phyloP scores from a whole-genome alignment of 2,113 vertebrate species.

The Microtus montanus region DNA sequence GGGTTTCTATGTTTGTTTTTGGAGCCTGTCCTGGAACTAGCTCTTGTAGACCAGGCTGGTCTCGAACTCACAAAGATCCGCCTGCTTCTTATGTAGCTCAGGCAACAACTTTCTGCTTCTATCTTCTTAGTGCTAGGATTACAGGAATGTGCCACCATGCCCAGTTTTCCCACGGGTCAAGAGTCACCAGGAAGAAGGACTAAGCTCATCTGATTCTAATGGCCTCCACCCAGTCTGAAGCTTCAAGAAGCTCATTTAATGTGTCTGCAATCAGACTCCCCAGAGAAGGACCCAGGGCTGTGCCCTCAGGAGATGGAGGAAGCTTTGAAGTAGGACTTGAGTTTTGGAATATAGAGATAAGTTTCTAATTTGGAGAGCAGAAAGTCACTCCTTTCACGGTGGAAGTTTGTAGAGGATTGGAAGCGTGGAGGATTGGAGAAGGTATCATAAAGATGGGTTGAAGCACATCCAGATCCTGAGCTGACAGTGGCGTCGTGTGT shows the following conservation, averaged over 20 bases:
- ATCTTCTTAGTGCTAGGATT: background rate
- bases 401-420: background rate
- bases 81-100: background rate
- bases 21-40: no score
- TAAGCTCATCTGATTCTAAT: background rate
- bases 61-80: no score
- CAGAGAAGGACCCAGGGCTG: background rate
- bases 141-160: background rate
- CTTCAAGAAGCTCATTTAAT: background rate
- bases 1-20: no score
- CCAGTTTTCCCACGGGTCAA: background rate
- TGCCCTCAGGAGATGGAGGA: background rate
- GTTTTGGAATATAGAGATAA: constrained; percentile 27
- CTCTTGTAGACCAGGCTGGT: no score
- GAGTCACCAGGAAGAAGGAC: background rate
- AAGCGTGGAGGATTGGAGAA: constrained; percentile 28
- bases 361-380: constrained; percentile 25
- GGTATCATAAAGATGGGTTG: constrained; percentile 3
- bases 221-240: background rate
- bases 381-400: background rate
- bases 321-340: constrained; percentile 13
- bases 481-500: no score
- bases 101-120: background rate
- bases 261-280: background rate
- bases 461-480: background rate